Conservation (phyloP, 2,888 invertebrate genomes). For the Encarsia formosa region DNA sequence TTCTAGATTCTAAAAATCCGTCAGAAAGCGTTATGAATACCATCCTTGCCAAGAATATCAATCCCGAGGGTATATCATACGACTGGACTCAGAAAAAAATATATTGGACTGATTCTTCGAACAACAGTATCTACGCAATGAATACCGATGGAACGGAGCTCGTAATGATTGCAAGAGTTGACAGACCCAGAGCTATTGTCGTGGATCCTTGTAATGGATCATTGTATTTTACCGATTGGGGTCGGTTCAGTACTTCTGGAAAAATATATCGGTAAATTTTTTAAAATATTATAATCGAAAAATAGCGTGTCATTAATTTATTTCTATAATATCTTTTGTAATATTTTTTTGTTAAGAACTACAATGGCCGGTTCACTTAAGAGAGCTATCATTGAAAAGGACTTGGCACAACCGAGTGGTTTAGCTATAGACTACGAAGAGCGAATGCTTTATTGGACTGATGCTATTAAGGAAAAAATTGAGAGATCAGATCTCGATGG, state of each 20-base stretch:
- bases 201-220: slow-evolving; percentile 95
- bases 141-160: slow-evolving; percentile 81
- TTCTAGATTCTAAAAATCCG: slow-evolving; percentile 71
- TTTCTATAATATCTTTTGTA: too few relatives aligned
- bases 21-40: slow-evolving; percentile 61
- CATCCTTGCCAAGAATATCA: slow-evolving; percentile 74
- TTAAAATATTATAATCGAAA: background rate
- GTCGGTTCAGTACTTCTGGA: slow-evolving; percentile 85
- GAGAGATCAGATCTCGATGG: slow-evolving; percentile 89
- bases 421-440: slow-evolving; percentile 94
- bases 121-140: slow-evolving; percentile 92
- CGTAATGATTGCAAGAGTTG: slow-evolving; percentile 89
- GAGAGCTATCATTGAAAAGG: slow-evolving; percentile 81
- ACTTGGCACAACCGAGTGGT: slow-evolving; percentile 92
- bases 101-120: slow-evolving; percentile 96
- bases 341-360: slow-evolving; percentile 56
- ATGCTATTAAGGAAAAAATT: slow-evolving; percentile 92
- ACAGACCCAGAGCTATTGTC: slow-evolving; percentile 90
- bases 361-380: slow-evolving; percentile 95
- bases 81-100: slow-evolving; percentile 98
- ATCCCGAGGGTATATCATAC: slow-evolving; percentile 90
- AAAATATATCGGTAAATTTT: slow-evolving; percentile 68
- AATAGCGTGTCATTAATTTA: too few relatives aligned
- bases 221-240: slow-evolving; percentile 95
- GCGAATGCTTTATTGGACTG: slow-evolving; percentile 92